Base-by-base conservation (phyloP, 2,797 vertebrate genomes). In the Kryptopterus vitreolus region DNA sequence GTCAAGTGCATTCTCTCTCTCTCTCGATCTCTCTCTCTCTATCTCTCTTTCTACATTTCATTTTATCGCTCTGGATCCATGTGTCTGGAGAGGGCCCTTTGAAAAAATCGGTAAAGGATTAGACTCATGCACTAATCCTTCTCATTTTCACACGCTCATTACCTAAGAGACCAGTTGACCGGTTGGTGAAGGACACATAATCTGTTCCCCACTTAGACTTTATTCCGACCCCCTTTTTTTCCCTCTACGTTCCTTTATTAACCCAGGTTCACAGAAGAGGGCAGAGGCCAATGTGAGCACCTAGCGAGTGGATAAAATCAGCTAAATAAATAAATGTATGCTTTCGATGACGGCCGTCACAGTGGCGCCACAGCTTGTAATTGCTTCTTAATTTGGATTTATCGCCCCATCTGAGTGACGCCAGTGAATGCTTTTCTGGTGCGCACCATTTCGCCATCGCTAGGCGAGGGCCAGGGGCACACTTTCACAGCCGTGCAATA, bases 331-430 rank as follows among this genome's bases (percentile, higher is more conserved):
- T 26, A 16, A 26, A 59, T 57, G 20, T n/a, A 57, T 90, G 87
- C 89, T 92, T 70, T 92, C 92, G 92, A 90, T 89, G 91, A 87
- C 87, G 88, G 91, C 89, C 89, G 91, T 86, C 89, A 31, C 91
- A 89, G 89, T 92, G 90, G 90, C 88, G 82, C 90, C 90, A 89
- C 89, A 90, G 92, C 89, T 92, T 90, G 91, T 93, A 94, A 94
- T 94, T 92, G 91, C 91, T 93, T 93, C 93, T 92, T 94, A 93
- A 94, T 93, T 92, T 91, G 90, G 89, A 92, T 90, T 92, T 91
- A 92, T 91, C 86, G 89, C 90, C 91, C 91, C 88, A 91, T 94
- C 91, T 91, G 90, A 93, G 88, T 90, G 90, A 89, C 88, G 86
- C 90, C 91, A 91, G 91, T 79, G 90, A 91, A 90, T 86, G 85